Percentiles rank a stretch among this genome's conserved stretches.
Evolutionary conservation across 2,888 invertebrate species (phyloP).

Genomic region (Drosophila atripex): DNA sequence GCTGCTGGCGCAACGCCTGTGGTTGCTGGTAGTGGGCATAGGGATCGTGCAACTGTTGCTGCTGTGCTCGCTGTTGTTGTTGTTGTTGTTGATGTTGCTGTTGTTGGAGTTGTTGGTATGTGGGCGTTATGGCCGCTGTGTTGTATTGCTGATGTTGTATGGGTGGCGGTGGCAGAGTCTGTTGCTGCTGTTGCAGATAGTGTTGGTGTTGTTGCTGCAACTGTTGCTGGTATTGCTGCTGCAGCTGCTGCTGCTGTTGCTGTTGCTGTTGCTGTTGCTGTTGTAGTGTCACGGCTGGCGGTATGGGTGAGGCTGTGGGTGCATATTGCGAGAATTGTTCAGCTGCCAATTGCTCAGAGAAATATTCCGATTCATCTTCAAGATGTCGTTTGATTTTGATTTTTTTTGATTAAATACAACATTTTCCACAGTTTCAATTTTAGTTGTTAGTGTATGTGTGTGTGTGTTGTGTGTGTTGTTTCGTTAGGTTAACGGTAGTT

Average conservation of each 20-base stretch:
- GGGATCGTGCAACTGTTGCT: conserved; percentile 64
- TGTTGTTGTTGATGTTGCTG: conserved; percentile 59
- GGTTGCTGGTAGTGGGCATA: conserved; percentile 71
- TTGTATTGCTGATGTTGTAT: conserved; percentile 84
- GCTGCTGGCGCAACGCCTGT: conserved; percentile 74
- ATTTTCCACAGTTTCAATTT: conserved; percentile 42
- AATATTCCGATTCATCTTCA: conserved; percentile 84
- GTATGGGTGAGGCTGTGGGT: conserved; percentile 69
- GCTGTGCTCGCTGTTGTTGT: conserved; percentile 57
- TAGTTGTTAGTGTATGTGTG: conserved; percentile 42
- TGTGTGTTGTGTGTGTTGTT: conserved; percentile 30
- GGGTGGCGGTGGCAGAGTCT: conserved; percentile 82
- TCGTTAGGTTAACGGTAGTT: conserved; percentile 73
- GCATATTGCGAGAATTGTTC: conserved; percentile 84
- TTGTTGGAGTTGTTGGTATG: conserved; percentile 79
- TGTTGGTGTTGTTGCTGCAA: conserved; percentile 68
- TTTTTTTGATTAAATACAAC: conserved; percentile 18
- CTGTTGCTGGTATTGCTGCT: conserved; percentile 50
- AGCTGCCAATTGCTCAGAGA: conserved; percentile 84
- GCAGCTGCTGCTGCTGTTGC: conserved; percentile 56
- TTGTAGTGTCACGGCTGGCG: conserved; percentile 61
- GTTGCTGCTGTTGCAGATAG: conserved; percentile 72
- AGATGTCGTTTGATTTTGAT: too few species aligned
- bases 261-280: conserved; percentile 64
- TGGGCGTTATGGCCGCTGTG: conserved; percentile 81